Conservation (phyloP, 2,888 invertebrate genomes). For the Synergus laeviventris region DNA sequence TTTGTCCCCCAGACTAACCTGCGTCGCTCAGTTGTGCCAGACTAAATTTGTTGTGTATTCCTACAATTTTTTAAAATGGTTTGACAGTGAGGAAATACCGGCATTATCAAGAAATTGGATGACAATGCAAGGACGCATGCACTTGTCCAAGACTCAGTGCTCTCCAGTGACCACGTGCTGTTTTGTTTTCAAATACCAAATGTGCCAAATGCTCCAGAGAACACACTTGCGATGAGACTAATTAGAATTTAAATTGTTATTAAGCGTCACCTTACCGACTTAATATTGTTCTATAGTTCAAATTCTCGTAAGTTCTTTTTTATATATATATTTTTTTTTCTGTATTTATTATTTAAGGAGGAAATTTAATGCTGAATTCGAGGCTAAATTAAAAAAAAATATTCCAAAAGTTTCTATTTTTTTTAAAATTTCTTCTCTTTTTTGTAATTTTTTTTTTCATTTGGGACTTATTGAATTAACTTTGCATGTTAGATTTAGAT, state of each 20-base stretch:
- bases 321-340: not conserved
- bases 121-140: constrained; percentile 31
- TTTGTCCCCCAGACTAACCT: constrained; percentile 56
- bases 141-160: constrained; percentile 25
- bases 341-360: not conserved
- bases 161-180: constrained; percentile 40
- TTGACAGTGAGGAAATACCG: not conserved
- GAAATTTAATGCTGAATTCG: too few relatives aligned
- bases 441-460: not conserved
- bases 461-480: not conserved
- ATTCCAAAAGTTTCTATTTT: not conserved
- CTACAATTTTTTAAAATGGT: not conserved
- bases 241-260: constrained; percentile 8
- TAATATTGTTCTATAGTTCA: not conserved
- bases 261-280: not conserved
- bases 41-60: not conserved
- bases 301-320: constrained; percentile 14
- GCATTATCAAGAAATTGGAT: not conserved
- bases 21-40: constrained; percentile 11
- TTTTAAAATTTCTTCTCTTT: not conserved
- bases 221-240: constrained; percentile 32
- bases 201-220: constrained; percentile 24
- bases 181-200: constrained; percentile 41
- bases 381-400: not conserved
- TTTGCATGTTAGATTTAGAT: too few relatives aligned